Evolutionary conservation across 2,888 invertebrate species (phyloP), one percentile per base, ranked within the genome.

Genomic region (Diarsia mendica): DNA sequence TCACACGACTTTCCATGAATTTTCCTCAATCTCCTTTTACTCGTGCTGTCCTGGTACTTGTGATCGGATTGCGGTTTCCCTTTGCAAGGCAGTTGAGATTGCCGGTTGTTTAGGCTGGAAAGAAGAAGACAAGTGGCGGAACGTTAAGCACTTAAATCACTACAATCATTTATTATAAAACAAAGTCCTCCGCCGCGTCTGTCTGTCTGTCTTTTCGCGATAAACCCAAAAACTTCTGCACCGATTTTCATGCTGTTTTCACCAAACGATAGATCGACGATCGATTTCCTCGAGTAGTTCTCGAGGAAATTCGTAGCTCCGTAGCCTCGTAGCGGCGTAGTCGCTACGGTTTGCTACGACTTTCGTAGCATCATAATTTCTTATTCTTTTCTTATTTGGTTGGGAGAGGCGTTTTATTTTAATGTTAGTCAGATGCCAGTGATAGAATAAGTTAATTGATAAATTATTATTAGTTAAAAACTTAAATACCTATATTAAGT

Each of bases 231-330:
- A n/a, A n/a, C n/a, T n/a, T n/a, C n/a, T n/a, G n/a, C n/a, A n/a
- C n/a, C n/a, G n/a, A n/a, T n/a, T n/a, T n/a, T n/a, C n/a, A n/a
- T n/a, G n/a, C n/a, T n/a, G n/a, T n/a, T n/a, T n/a, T n/a, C n/a
- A n/a, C n/a, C n/a, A n/a, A n/a, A n/a, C n/a, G n/a, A n/a, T n/a
- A n/a, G n/a, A n/a, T n/a, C n/a, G n/a, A n/a, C n/a, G n/a, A n/a
- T n/a, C n/a, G n/a, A n/a, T n/a, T n/a, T n/a, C n/a, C n/a, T n/a
- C n/a, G n/a, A n/a, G n/a, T n/a, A n/a, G n/a, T n/a, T n/a, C n/a
- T n/a, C n/a, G n/a, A n/a, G n/a, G 60, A 65, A 23, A 39, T 65
- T 65, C 28, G 61, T 77, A 69, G 76, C 60, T 2, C 18, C 33
- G 58, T 33, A 33, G 60, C 39, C 20, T 5, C 53, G 67, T 66